Base-by-base conservation (phyloP, 1,140 invertebrate species). In the Probaryconus sp. region DNA sequence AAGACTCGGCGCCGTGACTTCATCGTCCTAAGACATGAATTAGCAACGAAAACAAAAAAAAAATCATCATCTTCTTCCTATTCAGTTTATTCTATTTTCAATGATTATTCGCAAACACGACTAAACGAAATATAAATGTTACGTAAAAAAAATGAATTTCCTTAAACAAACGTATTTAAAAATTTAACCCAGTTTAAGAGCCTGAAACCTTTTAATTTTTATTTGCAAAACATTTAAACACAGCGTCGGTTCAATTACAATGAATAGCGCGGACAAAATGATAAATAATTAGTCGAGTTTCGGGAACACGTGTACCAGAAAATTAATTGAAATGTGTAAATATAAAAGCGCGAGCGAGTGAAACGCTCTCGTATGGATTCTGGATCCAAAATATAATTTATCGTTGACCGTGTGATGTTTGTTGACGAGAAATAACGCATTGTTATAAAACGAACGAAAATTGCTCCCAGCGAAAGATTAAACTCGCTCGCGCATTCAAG, bases 401-500 rank as follows among this genome's bases (percentile, higher is more conserved):
- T 55, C 42, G 31, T 42, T 3, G 6, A 5, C 11, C 42, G 17
- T n/a, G 20, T 7, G 16, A 16, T 1, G 3, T 21, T n/a, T n/a
- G n/a, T n/a, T n/a, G n/a, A n/a, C n/a, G n/a, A n/a, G n/a, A n/a
- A n/a, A n/a, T n/a, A n/a, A 35, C 6, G 17, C 17, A 13, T 47
- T 69, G 21, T 61, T 60, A 40, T 42, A 60, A 63, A 69, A 38
- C 26, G 65, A 73, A 65, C 60, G 63, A 21, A 38, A 42, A 60
- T 81, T 64, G 82, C 81, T 77, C 48, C 65, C 53, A 80, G 83
- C 84, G 50, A 78, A 79, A 85, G 84, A 84, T 87, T 86, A 84
- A 87, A 83, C 78, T 81, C 79, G 64, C 67, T 73, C 65, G 68
- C 72, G 69, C 51, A 53, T 63, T 69, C 55, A 75, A 75, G 51